Conservation (phyloP, 2,113 vertebrate genomes). For the Gobiocypris rarus region DNA sequence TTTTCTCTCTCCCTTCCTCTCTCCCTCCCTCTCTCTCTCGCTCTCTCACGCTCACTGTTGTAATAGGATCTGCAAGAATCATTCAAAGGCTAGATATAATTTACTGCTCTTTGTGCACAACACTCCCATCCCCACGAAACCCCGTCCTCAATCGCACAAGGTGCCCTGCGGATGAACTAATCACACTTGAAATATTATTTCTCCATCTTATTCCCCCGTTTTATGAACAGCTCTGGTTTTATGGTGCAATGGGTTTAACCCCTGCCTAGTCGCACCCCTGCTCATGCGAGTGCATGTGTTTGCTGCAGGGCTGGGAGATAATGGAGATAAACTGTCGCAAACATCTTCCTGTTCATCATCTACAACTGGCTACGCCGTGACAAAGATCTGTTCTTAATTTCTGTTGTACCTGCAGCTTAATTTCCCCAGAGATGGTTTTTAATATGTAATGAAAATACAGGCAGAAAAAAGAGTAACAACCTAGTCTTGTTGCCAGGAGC, state of each 20-base stretch:
- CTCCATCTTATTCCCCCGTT: constrained; percentile 84
- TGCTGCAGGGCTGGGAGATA: constrained; percentile 46
- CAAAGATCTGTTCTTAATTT: constrained; percentile 55
- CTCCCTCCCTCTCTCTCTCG: constrained; percentile 3
- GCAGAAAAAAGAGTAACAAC: constrained; percentile 29
- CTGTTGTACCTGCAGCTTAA: constrained; percentile 53
- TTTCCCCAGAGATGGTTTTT: constrained; percentile 58
- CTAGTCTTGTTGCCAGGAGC: constrained; percentile 46
- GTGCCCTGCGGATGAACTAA: constrained; percentile 87
- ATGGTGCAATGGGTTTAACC: constrained; percentile 82
- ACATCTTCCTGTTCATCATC: constrained; percentile 58
- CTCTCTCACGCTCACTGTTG: constrained; percentile 69
- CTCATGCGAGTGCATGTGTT: constrained; percentile 42
- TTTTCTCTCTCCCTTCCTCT: constrained; percentile 42
- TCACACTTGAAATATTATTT: constrained; percentile 90
- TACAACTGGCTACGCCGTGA: constrained; percentile 54
- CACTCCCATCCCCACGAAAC: constrained; percentile 68
- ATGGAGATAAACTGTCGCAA: constrained; percentile 47
- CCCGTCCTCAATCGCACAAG: constrained; percentile 78
- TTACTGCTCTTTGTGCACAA: constrained; percentile 84
- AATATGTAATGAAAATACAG: constrained; percentile 44
- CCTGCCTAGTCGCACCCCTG: constrained; percentile 62
- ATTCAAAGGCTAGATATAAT: constrained; percentile 89
- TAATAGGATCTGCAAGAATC: constrained; percentile 89
- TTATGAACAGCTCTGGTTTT: constrained; percentile 82